These are phyloP conservation scores for Diadumene lineata DNA, from an alignment of 92 coral and sea anemone species.

Conservation along the genomic window DNA sequence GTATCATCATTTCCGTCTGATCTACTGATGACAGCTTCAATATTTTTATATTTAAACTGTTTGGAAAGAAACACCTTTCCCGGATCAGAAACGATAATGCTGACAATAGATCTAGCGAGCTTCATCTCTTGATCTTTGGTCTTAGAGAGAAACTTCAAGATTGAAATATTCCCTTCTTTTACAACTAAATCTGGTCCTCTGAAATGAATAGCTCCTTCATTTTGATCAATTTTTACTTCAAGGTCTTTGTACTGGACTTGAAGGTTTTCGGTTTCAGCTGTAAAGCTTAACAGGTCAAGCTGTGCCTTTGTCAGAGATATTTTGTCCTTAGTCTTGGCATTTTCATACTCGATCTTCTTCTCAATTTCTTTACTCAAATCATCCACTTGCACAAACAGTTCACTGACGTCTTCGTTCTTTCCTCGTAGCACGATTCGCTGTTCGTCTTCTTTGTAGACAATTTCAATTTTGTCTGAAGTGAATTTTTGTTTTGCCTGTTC, in stretches of 20 bases:
- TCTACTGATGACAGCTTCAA: slow-evolving; percentile 26
- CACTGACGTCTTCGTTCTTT: slow-evolving; percentile 35
- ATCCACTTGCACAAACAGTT: slow-evolving; percentile 22
- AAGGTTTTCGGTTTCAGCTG: slow-evolving; percentile 34
- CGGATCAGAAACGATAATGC: slow-evolving; percentile 22
- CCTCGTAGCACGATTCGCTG: slow-evolving; percentile 20
- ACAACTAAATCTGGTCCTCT: slow-evolving; percentile 34
- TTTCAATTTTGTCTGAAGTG: not conserved
- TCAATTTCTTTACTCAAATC: slow-evolving; percentile 41
- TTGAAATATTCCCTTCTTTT: slow-evolving; percentile 22
- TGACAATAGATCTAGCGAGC: slow-evolving; percentile 17
- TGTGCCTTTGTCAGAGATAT: slow-evolving; percentile 16
- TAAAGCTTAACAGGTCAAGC: slow-evolving; percentile 20
- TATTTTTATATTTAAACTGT: slow-evolving; percentile 9
- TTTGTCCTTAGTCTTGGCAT: slow-evolving; percentile 18
- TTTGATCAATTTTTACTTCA: slow-evolving; percentile 20
- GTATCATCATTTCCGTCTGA: slow-evolving; percentile 13
- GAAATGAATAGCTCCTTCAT: slow-evolving; percentile 20
- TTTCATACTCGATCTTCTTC: slow-evolving; percentile 27
- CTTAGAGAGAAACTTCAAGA: slow-evolving; percentile 43
- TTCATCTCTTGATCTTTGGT: slow-evolving; percentile 21
- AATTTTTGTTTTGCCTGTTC: slow-evolving; percentile 9
- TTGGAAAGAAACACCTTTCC: slow-evolving; percentile 21
- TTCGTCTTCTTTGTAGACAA: slow-evolving; percentile 7
- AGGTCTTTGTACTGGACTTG: slow-evolving; percentile 15